phyloP scores from a whole-genome alignment of 2,113 vertebrate species.

The Ifrita kowaldi region DNA sequence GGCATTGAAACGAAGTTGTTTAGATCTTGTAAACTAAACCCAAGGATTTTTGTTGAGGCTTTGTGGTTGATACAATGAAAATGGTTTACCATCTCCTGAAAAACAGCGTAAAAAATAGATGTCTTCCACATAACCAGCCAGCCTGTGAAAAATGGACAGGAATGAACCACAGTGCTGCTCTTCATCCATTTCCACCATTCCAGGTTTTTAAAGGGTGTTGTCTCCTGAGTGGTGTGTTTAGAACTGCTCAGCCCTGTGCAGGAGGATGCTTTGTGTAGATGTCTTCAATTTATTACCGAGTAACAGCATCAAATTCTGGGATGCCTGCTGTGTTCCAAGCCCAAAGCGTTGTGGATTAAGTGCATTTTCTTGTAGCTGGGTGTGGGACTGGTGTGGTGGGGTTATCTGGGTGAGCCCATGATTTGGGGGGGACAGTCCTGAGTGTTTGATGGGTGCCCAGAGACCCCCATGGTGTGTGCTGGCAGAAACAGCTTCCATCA shows the following conservation, averaged over 20 bases:
- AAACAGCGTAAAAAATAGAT: not conserved
- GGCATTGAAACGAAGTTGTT: not conserved
- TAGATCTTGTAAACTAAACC: not conserved
- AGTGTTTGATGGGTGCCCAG: not conserved
- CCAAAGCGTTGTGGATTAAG: not conserved
- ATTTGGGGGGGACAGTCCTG: accelerated
- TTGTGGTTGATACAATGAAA: not conserved
- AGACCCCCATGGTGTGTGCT: not conserved
- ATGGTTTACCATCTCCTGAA: not conserved
- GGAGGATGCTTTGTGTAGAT: not conserved
- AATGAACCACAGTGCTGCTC: not conserved
- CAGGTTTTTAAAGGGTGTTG: not conserved
- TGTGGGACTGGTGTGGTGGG: not conserved
- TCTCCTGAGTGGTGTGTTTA: not conserved
- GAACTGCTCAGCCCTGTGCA: not conserved
- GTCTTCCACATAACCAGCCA: not conserved
- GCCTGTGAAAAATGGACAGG: not conserved
- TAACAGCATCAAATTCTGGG: not conserved
- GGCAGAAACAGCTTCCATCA: not conserved
- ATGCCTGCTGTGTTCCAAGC: not conserved
- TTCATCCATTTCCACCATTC: not conserved
- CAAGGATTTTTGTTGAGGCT: not conserved
- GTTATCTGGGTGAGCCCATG: not conserved
- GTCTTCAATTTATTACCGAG: not conserved
- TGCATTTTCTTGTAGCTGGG: not conserved